Percentiles rank a stretch among this genome's conserved stretches.
Conservation (phyloP, 2,797 vertebrate genomes). For the Heliangelus exortis region DNA sequence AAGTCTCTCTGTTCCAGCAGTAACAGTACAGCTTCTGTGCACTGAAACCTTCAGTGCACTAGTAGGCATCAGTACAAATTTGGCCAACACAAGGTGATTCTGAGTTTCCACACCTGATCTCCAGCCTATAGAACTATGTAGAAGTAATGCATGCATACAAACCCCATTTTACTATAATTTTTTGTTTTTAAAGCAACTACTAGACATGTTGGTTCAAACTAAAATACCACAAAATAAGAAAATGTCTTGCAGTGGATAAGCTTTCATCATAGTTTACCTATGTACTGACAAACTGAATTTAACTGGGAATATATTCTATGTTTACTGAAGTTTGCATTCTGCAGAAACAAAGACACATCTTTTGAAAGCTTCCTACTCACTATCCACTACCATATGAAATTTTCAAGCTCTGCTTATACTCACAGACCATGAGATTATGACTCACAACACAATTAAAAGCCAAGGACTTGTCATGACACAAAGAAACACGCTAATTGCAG, state of each 20-base stretch:
- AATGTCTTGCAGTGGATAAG: not conserved
- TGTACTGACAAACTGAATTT: not conserved
- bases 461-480: not conserved
- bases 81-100: not conserved
- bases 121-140: not conserved
- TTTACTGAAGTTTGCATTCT: not conserved
- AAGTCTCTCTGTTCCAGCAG: not conserved
- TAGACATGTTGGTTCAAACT: not conserved
- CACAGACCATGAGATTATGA: conserved; percentile 12
- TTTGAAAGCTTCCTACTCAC: not conserved
- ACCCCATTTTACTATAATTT: not conserved
- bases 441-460: conserved; percentile 33
- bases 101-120: not conserved
- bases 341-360: not conserved
- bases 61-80: not conserved
- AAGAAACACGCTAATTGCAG: conserved; percentile 18
- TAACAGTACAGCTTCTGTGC: not conserved
- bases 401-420: not conserved
- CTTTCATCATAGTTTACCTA: not conserved
- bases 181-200: not conserved
- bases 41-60: not conserved
- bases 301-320: not conserved
- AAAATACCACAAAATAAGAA: not conserved
- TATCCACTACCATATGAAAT: not conserved
- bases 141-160: not conserved